These are phyloP conservation scores for Panagrolaimus sp. DNA, from an alignment of 1,140 invertebrate species.

Conservation along the genomic window DNA sequence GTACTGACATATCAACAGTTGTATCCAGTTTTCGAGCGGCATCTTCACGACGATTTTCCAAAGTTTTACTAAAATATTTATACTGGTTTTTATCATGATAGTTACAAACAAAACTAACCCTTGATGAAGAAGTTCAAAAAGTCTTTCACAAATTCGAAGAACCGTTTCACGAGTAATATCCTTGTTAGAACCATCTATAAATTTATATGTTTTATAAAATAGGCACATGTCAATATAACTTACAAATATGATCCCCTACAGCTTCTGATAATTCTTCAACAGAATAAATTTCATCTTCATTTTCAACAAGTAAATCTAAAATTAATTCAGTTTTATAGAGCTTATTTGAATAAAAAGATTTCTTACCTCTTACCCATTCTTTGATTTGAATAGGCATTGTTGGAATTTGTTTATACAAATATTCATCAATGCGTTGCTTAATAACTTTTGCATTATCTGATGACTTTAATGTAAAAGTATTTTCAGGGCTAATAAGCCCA, in stretches of 20 bases:
- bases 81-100: background rate
- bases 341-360: background rate
- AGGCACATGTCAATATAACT: no score
- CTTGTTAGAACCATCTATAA: conserved; percentile 25
- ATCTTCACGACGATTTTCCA: conserved; percentile 1
- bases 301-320: conserved; percentile 42
- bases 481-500: no score
- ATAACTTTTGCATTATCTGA: conserved; percentile 8
- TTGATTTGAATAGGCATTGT: background rate
- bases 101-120: conserved; percentile 15
- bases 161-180: conserved; percentile 30
- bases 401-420: background rate
- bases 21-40: conserved; percentile 34
- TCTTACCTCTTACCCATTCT: conserved; percentile 5
- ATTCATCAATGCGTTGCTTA: conserved; percentile 3
- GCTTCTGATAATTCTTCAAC: conserved; percentile 34
- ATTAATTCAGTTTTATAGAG: background rate
- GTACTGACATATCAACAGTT: conserved; percentile 40
- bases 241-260: conserved; percentile 33
- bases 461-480: background rate
- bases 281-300: conserved; percentile 34
- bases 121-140: conserved; percentile 38
- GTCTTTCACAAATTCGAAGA: conserved; percentile 32
- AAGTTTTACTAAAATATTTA: conserved; percentile 27
- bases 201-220: no score